Conservation (phyloP, 2,797 vertebrate species). For the Spinibarbus caldwelli region DNA sequence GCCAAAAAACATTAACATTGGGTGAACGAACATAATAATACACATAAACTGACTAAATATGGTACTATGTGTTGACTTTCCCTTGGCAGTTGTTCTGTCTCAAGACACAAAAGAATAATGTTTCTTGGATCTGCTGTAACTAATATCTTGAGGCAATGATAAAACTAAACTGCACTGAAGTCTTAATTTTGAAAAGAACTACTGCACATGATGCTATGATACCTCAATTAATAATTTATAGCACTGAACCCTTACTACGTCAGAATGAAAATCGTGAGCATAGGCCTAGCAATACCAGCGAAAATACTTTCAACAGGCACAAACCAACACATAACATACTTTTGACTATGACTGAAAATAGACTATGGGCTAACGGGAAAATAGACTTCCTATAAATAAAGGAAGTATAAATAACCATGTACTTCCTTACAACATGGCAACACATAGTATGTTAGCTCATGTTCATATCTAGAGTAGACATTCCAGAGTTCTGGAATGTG, state of each 20-base stretch:
- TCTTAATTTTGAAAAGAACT: neutral
- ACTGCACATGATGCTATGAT: neutral
- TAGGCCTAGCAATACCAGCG: neutral
- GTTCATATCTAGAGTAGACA: conserved; percentile 41
- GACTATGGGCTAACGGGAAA: neutral
- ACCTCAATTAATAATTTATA: neutral
- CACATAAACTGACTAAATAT: conserved; percentile 60
- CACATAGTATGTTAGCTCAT: conserved; percentile 46
- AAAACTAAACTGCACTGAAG: neutral
- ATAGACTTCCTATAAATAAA: neutral
- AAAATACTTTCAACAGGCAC: conserved; percentile 16
- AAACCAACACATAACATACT: neutral
- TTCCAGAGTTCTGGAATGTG: conserved; percentile 40
- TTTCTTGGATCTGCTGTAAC: neutral
- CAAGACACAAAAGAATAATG: conserved; percentile 28
- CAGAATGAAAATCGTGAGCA: neutral
- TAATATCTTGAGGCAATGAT: neutral
- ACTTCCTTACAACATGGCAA: conserved; percentile 49
- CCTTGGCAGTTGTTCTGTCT: conserved; percentile 62
- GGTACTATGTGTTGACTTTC: conserved; percentile 70
- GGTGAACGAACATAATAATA: conserved; percentile 48
- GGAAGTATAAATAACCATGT: neutral
- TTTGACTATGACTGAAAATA: neutral
- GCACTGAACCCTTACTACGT: neutral
- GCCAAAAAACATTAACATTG: conserved; percentile 71